Evolutionary conservation across 1,140 invertebrate genomes (phyloP).

Genomic region (Drosophila biarmipes): DNA sequence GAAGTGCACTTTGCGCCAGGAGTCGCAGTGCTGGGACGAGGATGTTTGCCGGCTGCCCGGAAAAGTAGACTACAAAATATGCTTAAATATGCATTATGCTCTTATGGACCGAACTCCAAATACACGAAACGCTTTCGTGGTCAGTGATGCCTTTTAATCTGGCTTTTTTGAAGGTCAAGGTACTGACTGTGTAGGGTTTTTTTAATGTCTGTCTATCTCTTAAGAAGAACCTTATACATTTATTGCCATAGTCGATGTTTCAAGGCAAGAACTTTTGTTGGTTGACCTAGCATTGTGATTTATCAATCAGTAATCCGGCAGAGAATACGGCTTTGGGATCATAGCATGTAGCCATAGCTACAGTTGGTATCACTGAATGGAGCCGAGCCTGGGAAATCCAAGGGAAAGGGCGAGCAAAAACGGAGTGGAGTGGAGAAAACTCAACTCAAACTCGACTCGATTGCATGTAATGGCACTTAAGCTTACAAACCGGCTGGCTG

Average conservation of each 20-base stretch:
- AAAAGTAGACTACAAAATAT: constrained; percentile 79
- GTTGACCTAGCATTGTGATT: background rate
- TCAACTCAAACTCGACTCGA: constrained; percentile 70
- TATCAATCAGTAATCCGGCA: background rate
- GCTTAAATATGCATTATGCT: constrained; percentile 82
- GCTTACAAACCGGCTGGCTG: constrained; percentile 64
- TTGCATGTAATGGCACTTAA: constrained; percentile 82
- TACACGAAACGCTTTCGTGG: constrained; percentile 13
- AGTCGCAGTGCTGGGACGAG: constrained; percentile 11
- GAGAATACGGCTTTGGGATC: background rate
- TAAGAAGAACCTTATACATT: too few relatives aligned
- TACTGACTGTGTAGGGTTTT: too few relatives aligned
- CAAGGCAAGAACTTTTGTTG: background rate
- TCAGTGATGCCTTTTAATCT: constrained; percentile 21
- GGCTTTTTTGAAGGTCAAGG: background rate
- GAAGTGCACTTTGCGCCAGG: constrained; percentile 66
- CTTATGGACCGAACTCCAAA: constrained; percentile 56
- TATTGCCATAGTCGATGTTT: background rate
- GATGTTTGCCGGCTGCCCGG: constrained; percentile 51
- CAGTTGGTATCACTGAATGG: constrained; percentile 19
- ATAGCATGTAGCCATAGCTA: background rate
- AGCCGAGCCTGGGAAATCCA: constrained; percentile 17
- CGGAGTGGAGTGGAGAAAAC: constrained; percentile 28
- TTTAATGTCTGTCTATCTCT: too few relatives aligned
- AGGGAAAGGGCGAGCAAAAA: constrained; percentile 11